phyloP scores from a whole-genome alignment of 2,113 vertebrate species.

The Brachyhypopomus occidentalis region DNA sequence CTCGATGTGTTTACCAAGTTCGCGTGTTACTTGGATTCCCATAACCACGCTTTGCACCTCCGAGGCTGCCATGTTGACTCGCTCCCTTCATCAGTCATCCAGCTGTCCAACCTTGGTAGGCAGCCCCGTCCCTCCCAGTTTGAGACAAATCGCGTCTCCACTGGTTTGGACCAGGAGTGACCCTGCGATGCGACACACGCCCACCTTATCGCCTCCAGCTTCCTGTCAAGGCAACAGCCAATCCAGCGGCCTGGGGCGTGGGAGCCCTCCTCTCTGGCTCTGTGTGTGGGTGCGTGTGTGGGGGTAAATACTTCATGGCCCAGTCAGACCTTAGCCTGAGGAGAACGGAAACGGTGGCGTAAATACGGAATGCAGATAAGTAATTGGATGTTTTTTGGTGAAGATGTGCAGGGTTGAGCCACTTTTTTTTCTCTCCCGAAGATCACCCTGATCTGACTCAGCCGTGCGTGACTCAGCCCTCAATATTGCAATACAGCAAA shows the following conservation, averaged over 20 bases:
- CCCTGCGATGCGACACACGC: constrained; percentile 36
- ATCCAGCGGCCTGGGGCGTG: constrained; percentile 19
- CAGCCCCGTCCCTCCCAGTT: constrained; percentile 58
- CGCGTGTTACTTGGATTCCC: constrained; percentile 42
- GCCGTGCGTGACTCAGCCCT: constrained; percentile 19
- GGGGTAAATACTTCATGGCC: not conserved
- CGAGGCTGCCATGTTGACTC: constrained; percentile 33
- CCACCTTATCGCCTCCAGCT: constrained; percentile 54
- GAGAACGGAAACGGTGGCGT: constrained; percentile 44
- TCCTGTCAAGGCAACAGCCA: constrained; percentile 49
- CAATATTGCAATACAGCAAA: constrained; percentile 21
- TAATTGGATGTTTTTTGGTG: constrained; percentile 53
- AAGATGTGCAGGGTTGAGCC: constrained; percentile 42
- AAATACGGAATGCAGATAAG: constrained; percentile 64
- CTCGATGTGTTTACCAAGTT: not conserved
- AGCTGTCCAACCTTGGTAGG: constrained; percentile 63
- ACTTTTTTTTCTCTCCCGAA: constrained; percentile 10
- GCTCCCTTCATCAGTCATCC: constrained; percentile 48
- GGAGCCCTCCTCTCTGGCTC: constrained; percentile 31
- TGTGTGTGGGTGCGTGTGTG: not conserved
- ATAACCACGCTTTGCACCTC: constrained; percentile 31
- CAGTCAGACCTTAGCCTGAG: constrained; percentile 55
- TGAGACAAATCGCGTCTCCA: constrained; percentile 54
- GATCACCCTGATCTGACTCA: constrained; percentile 31
- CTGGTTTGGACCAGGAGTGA: constrained; percentile 36